A percentile compares a stretch with the other conserved stretches of the same genome.
Evolutionary conservation across 37 sponge, comb jelly and placozoan genomes (phyloP).

Genomic region (Crambe crambe): DNA sequence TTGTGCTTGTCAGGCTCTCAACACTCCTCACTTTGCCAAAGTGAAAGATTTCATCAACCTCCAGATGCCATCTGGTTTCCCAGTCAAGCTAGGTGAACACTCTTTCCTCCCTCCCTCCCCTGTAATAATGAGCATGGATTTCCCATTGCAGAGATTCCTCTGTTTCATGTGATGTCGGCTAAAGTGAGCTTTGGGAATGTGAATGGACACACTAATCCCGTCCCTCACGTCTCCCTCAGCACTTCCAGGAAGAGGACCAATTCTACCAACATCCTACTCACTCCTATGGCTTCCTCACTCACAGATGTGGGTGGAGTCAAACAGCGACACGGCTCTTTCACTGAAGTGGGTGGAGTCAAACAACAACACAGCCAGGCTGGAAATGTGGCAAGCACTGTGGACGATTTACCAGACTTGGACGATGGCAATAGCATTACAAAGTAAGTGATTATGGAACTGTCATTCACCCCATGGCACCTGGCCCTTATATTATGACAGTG

Average conservation of each 20-base stretch:
- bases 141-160: slow-evolving; percentile 84
- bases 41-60: slow-evolving; percentile 94
- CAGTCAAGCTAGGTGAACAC: slow-evolving; percentile 87
- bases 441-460: no score
- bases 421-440: no score
- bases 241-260: slow-evolving; percentile 19
- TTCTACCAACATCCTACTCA: slow-evolving; percentile 7
- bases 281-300: not conserved
- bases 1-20: slow-evolving; percentile 43
- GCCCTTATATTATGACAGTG: no score
- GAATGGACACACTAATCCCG: slow-evolving; percentile 66
- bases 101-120: not conserved
- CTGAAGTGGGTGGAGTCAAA: not conserved
- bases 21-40: slow-evolving; percentile 91
- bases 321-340: not conserved
- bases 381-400: not conserved
- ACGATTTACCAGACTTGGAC: no score
- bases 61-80: slow-evolving; percentile 97
- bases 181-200: slow-evolving; percentile 89
- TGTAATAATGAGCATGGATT: no score
- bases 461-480: no score
- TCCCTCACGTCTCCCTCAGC: slow-evolving; percentile 51
- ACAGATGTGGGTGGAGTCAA: not conserved
- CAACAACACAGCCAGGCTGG: not conserved
- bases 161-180: slow-evolving; percentile 95